phyloP scores from a whole-genome alignment of 2,888 invertebrate genomes.

The Callimorpha dominula region DNA sequence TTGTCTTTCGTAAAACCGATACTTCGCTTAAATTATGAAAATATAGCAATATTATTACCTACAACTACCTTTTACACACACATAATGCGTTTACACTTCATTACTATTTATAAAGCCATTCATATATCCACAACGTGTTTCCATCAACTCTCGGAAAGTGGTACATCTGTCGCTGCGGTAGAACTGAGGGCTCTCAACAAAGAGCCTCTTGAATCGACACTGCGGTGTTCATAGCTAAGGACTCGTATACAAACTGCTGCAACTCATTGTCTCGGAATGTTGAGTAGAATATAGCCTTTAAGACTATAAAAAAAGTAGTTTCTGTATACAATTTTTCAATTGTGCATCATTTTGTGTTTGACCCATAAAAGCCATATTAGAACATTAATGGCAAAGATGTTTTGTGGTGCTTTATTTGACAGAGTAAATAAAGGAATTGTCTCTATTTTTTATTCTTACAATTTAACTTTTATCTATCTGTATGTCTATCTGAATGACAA shows the following conservation, averaged over 20 bases:
- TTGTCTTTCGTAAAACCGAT: too few relatives aligned
- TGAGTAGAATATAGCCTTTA: neutral
- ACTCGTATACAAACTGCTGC: neutral
- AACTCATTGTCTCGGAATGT: neutral
- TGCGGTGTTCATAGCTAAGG: neutral
- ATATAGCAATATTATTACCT: neutral
- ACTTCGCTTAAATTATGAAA: neutral
- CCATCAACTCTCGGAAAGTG: neutral
- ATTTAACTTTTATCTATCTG: too few relatives aligned
- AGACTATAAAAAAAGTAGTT: neutral
- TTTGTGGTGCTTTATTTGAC: too few relatives aligned
- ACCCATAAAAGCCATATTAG: too few relatives aligned
- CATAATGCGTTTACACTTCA: neutral
- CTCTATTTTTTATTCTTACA: too few relatives aligned
- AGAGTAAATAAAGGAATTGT: too few relatives aligned
- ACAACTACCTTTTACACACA: neutral
- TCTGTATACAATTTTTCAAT: neutral
- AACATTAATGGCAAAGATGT: too few relatives aligned
- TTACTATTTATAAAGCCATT: neutral
- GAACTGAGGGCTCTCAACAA: conserved; percentile 9
- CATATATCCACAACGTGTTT: neutral
- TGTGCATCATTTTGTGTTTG: neutral
- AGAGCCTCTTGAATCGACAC: conserved; percentile 9
- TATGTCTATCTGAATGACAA: too few relatives aligned
- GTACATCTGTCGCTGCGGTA: conserved; percentile 6